Base-by-base conservation (phyloP, 2,113 vertebrate species). In the Phyllostomus hastatus region DNA sequence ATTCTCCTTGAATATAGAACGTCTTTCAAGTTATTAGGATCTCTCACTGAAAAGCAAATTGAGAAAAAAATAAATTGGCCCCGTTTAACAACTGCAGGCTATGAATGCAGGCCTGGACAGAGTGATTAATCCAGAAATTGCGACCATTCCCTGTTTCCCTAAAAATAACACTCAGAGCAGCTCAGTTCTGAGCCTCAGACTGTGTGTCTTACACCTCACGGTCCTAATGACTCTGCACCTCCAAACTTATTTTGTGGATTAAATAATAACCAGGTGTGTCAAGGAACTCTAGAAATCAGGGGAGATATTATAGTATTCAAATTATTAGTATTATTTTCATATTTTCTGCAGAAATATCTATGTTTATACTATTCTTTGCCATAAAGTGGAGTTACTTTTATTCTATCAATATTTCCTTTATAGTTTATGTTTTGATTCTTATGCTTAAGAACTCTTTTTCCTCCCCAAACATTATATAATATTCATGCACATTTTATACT, bases 11-110 rank as follows among this genome's bases (percentile, higher is more conserved):
- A 79, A 70, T 22, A 72, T 57, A 61, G 76, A 85, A 57, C 15
- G 5, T 88, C 94, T 72, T 88, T 90, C 70, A 67, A 88, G 70
- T 50, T 91, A 91, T 79, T 88, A 88, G 81, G 50, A 16, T 46
- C 57, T 76, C 43, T 81, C 4, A 0, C 35, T 69, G 70, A 94
- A 83, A 95, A 48, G 76, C 38, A 88, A 88, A 88, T 59, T 66
- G 52, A 91, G 88, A 64, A 59, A 91, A 22, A 80, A 69, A 69
- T 5, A 88, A 78, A 93, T 48, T 91, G 43, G 33, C 31, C 59
- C 46, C 64, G 8, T 64, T 91, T 95, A 57, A 61, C 24, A 43
- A 41, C 43, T 83, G 19, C 33, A 72, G 59, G 54, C 11, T 88
- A 54, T 82, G 50, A 81, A 7, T 75, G 41, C 24, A 75, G 24